Base-by-base conservation (phyloP, 2,113 vertebrate species). In the Serilophus lunatus region DNA sequence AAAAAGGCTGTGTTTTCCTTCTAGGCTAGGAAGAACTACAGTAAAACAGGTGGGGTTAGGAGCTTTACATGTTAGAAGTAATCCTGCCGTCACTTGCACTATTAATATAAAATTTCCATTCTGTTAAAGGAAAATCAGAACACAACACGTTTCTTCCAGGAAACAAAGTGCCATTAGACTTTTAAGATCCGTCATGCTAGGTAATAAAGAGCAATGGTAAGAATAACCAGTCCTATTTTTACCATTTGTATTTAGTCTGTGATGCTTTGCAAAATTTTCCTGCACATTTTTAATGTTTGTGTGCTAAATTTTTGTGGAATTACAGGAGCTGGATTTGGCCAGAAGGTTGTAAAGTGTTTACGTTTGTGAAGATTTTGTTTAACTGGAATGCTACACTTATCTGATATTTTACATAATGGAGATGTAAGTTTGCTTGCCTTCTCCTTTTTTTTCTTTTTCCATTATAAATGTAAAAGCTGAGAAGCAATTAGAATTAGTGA, bases 401-500 rank as follows among this genome's bases (percentile, higher is more conserved):
- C 45, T 80, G 78, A 28, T 88, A 40, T 78, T 83, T 91, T 85
- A 68, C 35, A 47, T 86, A 74, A 56, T 53, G 63, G 57, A 93
- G 87, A 87, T 88, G 56, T 90, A 71, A 88, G 28, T 89, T 95
- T 88, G 72, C 70, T 91, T 84, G 42, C 82, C 81, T 86, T 77
- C 36, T 20, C 42, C 17, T 61, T 74, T 76, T 74, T 76, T 91
- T 49, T 82, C 76, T 74, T 83, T 83, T 91, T 65, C 63, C 38
- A 12, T 71, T 87, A 50, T 89, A 82, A 88, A 85, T 74, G 61
- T 61, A 88, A 90, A 16, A 86, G 49, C 80, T 64, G 82, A 78
- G 83, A 84, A 96, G 96, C 97, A 97, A 97, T 97, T 97, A 97
- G 82, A 97, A 95, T 95, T 92, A 77, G 83, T 94, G 92, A 86